Percentiles rank a stretch among this genome's conserved stretches.
Evolutionary conservation across 2,888 invertebrate species (phyloP).

Genomic region (Flexamia atlantica): DNA sequence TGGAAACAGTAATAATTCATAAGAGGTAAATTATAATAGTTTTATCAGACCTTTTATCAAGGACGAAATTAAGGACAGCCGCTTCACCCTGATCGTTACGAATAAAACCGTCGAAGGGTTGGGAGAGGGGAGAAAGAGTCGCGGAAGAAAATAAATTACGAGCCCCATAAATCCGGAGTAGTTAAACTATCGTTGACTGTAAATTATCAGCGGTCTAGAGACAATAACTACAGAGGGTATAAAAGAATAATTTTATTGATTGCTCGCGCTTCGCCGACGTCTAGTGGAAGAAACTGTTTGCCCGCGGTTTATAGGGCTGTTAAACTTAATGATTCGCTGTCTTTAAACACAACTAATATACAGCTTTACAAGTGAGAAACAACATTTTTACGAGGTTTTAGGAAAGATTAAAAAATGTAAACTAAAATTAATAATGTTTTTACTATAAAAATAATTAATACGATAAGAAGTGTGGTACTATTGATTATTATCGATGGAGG

Average conservation of each 20-base stretch:
- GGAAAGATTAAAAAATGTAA: too few species aligned
- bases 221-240: neutral
- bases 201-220: neutral
- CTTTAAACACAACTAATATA: neutral
- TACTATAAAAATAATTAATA: too few species aligned
- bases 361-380: neutral
- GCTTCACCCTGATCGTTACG: neutral
- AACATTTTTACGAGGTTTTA: too few species aligned
- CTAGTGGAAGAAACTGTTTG: neutral
- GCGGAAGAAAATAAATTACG: constrained; percentile 16
- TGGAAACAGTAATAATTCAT: too few species aligned
- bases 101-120: neutral
- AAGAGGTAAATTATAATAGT: too few species aligned
- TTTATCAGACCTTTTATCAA: constrained; percentile 35
- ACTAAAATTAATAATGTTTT: too few species aligned
- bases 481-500: too few species aligned
- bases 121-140: neutral
- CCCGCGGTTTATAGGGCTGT: neutral
- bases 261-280: neutral
- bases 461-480: too few species aligned
- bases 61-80: constrained; percentile 30
- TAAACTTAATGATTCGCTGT: constrained; percentile 5
- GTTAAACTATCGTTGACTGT: constrained; percentile 24
- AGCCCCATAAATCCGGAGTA: constrained; percentile 20
- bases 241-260: constrained; percentile 13